phyloP scores from a whole-genome alignment of 1,140 invertebrate genomes.

The Matsumurasca onukii region DNA sequence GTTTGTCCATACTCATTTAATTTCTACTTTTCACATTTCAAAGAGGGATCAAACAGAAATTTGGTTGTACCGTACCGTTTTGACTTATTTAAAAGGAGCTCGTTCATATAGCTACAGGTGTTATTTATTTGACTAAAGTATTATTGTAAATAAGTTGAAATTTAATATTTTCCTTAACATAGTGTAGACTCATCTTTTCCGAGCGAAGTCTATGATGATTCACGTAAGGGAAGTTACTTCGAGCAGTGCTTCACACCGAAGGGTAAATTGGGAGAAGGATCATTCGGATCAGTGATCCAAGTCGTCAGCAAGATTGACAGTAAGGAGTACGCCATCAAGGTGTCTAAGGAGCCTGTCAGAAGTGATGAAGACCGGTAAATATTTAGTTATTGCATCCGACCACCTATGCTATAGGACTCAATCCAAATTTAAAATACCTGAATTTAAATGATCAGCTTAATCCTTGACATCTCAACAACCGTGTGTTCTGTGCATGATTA shows the following conservation, averaged over 20 bases:
- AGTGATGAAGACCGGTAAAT: background rate
- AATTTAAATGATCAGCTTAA: background rate
- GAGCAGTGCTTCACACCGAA: background rate
- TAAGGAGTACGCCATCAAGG: background rate
- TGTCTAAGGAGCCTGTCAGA: background rate
- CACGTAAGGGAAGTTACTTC: background rate
- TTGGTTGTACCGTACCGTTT: background rate
- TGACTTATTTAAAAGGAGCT: background rate
- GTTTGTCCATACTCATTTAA: background rate
- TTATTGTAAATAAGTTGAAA: background rate
- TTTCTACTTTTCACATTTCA: background rate
- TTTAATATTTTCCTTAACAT: background rate
- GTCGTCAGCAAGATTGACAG: background rate
- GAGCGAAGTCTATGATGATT: background rate
- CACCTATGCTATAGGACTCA: background rate
- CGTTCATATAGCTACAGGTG: background rate
- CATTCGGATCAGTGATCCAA: background rate
- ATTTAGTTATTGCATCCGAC: background rate
- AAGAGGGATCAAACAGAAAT: background rate
- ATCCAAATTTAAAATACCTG: background rate
- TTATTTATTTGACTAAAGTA: background rate
- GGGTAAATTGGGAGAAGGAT: background rate
- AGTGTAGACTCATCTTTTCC: background rate
- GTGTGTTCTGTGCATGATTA: too few relatives aligned
- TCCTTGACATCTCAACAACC: too few relatives aligned